phyloP scores from a whole-genome alignment of 1,140 invertebrate genomes.

The Phortica variegata region DNA sequence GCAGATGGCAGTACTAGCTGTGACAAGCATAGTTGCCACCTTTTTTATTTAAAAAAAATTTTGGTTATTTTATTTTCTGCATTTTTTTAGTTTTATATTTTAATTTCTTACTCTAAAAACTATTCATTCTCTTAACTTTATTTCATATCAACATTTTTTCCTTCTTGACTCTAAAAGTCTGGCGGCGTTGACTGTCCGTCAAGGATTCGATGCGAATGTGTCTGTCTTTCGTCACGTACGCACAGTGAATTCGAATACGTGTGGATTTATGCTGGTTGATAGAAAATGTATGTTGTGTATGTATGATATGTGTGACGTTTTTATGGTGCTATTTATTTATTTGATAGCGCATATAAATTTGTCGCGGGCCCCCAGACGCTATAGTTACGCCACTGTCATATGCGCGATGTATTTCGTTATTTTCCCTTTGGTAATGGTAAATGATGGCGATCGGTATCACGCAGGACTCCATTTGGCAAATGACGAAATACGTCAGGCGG shows the following conservation, averaged over 20 bases:
- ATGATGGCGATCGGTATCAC: slow-evolving; percentile 21
- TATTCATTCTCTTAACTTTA: background rate
- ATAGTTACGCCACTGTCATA: background rate
- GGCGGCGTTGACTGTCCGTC: slow-evolving; percentile 3
- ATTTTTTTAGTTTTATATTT: too few species aligned
- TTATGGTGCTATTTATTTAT: background rate
- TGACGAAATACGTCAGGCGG: slow-evolving; percentile 26
- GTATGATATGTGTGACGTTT: slow-evolving; percentile 1
- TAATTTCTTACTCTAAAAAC: background rate
- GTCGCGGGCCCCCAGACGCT: slow-evolving; percentile 1
- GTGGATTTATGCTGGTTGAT: slow-evolving; percentile 14
- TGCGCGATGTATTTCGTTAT: background rate
- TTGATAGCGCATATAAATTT: slow-evolving; percentile 1
- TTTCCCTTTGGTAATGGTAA: slow-evolving; percentile 9
- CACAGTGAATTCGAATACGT: slow-evolving; percentile 21
- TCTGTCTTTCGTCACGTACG: slow-evolving; percentile 38
- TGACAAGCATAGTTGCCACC: background rate
- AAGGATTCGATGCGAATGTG: too few species aligned
- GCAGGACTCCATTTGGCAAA: slow-evolving; percentile 31
- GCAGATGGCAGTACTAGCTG: too few species aligned
- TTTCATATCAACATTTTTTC: background rate
- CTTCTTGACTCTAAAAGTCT: background rate
- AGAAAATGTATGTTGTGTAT: slow-evolving; percentile 3
- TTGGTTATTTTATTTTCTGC: too few species aligned
- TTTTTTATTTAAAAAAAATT: background rate